Base-by-base conservation (phyloP, 2,797 vertebrate species). In the Myiotriccus ornatus region DNA sequence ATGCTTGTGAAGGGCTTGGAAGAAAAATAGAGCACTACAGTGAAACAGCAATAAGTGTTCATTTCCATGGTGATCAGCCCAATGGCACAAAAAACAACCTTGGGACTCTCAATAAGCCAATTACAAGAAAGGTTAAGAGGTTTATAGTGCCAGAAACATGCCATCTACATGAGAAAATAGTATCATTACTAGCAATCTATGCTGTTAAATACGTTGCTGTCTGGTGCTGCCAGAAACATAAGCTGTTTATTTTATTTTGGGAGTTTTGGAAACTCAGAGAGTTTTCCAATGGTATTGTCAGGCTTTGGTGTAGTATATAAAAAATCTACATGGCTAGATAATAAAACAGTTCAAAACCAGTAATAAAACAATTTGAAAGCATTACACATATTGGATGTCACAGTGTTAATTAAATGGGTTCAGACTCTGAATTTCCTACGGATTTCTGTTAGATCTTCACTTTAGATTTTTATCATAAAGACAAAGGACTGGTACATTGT, bases 81-180 rank as follows among this genome's bases (percentile, higher is more conserved):
- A 94, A 39, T 90, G 94, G 89, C 78, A 95, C 77, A 91, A 95
- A 95, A 95, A 97, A 90, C 93, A 96, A 95, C 90, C 89, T 92
- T 94, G 93, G 95, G 91, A 97, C 89, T 96, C 91, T 87, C 69
- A 63, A 84, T 95, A 96, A 97, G 95, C 93, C 97, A 97, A 96
- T 97, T 97, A 96, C 93, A 97, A 95, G 95, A 96, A 97, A 97
- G 92, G 87, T 95, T 90, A 95, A 96, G 95, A 94, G 92, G 95
- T 97, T 97, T 92, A 81, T 89, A 85, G 95, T 95, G 95, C 96
- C 95, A 95, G 96, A 95, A 97, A 95, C 95, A 95, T 92, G 96
- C 96, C 94, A 92, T 94, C 89, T 94, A 95, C 93, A 94, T 94
- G 95, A 97, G 95, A 97, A 97, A 96, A 95, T 92, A 81, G 83